Evolutionary conservation across 2,113 vertebrate species (phyloP).

Genomic region (Naja naja): DNA sequence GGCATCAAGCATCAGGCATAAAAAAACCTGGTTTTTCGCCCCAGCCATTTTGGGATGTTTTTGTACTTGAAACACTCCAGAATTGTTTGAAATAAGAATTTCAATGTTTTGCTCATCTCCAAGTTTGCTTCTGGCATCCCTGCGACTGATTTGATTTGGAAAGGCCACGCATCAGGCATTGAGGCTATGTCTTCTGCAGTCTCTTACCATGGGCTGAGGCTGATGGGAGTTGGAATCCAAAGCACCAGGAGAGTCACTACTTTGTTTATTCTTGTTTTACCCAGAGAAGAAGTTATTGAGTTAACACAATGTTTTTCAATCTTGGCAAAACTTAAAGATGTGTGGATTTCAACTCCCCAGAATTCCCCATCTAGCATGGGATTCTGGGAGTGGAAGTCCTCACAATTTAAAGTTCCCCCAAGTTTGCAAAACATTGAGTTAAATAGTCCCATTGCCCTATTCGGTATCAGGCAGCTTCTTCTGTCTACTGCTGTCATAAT

Average conservation of each 20-base stretch:
- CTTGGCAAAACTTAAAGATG: neutral
- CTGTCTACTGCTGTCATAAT: neutral
- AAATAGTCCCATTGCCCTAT: neutral
- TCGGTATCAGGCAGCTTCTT: neutral
- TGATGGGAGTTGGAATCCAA: neutral
- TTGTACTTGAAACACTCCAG: neutral
- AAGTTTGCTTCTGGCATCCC: neutral
- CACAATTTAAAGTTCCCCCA: neutral
- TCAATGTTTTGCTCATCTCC: neutral
- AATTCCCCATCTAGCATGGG: neutral
- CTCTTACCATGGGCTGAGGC: neutral
- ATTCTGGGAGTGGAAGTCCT: neutral
- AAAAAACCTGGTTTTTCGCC: accelerated
- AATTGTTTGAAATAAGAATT: neutral
- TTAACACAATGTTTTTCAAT: neutral
- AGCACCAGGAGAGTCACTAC: neutral
- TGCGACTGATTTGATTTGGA: neutral
- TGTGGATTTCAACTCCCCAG: neutral
- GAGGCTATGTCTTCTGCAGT: neutral
- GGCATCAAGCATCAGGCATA: neutral
- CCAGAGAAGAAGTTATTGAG: neutral
- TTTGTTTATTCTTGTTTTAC: neutral
- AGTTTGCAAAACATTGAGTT: neutral
- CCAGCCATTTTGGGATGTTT: neutral
- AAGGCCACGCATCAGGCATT: neutral